Evolutionary conservation across 1,140 invertebrate genomes (phyloP).

Genomic region (Drosophila pseudoobscura): DNA sequence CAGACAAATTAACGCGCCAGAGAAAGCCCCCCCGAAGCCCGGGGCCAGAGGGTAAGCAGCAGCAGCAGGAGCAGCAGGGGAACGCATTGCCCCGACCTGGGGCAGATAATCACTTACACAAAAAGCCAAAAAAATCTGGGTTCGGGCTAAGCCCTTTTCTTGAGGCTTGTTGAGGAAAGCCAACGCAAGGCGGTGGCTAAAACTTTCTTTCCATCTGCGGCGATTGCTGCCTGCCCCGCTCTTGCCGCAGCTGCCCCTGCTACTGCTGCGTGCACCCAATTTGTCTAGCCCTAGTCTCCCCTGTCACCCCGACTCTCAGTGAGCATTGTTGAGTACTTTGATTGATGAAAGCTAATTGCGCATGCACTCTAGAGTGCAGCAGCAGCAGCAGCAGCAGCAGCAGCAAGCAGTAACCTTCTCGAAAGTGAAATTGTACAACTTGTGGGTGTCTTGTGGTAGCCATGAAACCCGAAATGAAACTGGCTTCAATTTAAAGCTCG

Average conservation of each 20-base stretch:
- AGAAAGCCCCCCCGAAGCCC: slow-evolving; percentile 52
- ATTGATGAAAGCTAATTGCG: slow-evolving; percentile 80
- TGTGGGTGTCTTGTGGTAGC: slow-evolving; percentile 41
- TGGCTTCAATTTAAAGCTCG: slow-evolving; percentile 34
- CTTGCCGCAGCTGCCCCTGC: background rate
- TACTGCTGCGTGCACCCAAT: slow-evolving; percentile 31
- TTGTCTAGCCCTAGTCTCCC: slow-evolving; percentile 22
- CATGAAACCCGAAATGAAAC: background rate
- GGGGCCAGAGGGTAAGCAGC: slow-evolving; percentile 36
- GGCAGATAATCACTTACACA: slow-evolving; percentile 78
- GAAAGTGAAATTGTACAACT: slow-evolving; percentile 52
- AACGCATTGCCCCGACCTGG: slow-evolving; percentile 47
- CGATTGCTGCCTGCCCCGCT: slow-evolving; percentile 8
- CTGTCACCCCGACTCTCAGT: background rate
- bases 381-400: background rate
- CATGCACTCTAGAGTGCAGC: slow-evolving; percentile 41
- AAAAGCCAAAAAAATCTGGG: slow-evolving; percentile 18
- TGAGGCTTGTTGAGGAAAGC: slow-evolving; percentile 31
- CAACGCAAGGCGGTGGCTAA: slow-evolving; percentile 41
- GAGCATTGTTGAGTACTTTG: slow-evolving; percentile 69
- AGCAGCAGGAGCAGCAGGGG: slow-evolving; percentile 18
- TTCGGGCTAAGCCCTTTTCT: slow-evolving; percentile 69
- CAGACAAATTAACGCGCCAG: slow-evolving; percentile 79
- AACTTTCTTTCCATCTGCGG: slow-evolving; percentile 66
- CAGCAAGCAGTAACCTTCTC: slow-evolving; percentile 1